Conservation (phyloP, 1,140 invertebrate species). For the Pseudomyrmex cubaensis region DNA sequence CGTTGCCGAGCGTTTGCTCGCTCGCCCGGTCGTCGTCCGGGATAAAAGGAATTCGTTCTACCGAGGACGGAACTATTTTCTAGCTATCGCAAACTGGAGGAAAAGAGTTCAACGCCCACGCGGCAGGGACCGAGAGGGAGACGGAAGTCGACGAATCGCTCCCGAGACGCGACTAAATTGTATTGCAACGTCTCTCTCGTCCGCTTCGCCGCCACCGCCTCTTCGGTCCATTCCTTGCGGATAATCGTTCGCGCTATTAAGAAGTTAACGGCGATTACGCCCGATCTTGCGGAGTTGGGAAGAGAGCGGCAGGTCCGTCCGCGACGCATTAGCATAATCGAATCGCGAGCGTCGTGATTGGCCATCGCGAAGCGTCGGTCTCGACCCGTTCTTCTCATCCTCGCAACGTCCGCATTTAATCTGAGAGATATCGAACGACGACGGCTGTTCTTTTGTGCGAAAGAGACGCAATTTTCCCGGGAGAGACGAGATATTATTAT, state of each 20-base stretch:
- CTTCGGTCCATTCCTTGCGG: constrained; percentile 7
- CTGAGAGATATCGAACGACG: not conserved
- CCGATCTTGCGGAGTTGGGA: constrained; percentile 49
- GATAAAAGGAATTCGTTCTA: constrained; percentile 49
- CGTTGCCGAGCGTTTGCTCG: constrained; percentile 29
- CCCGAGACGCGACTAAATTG: constrained; percentile 54
- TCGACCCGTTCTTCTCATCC: not conserved
- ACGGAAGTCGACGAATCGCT: constrained; percentile 44
- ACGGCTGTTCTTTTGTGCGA: not conserved
- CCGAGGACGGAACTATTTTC: constrained; percentile 26
- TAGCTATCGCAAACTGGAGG: not conserved
- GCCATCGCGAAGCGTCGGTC: constrained; percentile 39
- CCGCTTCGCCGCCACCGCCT: not conserved
- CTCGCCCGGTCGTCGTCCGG: constrained; percentile 2
- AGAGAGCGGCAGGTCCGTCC: constrained; percentile 21
- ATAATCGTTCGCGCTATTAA: constrained; percentile 68
- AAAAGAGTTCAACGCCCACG: constrained; percentile 15
- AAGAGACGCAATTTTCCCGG: not conserved
- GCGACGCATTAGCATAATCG: constrained; percentile 70
- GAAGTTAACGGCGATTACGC: constrained; percentile 67
- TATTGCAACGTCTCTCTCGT: constrained; percentile 31
- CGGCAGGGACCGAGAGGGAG: not conserved
- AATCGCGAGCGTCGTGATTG: constrained; percentile 67
- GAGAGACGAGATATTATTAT: not conserved
- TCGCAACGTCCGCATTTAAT: not conserved